Evolutionary conservation across 2,797 vertebrate species (phyloP), one percentile per base, ranked within the genome.

Genomic region (Columba guinea): DNA sequence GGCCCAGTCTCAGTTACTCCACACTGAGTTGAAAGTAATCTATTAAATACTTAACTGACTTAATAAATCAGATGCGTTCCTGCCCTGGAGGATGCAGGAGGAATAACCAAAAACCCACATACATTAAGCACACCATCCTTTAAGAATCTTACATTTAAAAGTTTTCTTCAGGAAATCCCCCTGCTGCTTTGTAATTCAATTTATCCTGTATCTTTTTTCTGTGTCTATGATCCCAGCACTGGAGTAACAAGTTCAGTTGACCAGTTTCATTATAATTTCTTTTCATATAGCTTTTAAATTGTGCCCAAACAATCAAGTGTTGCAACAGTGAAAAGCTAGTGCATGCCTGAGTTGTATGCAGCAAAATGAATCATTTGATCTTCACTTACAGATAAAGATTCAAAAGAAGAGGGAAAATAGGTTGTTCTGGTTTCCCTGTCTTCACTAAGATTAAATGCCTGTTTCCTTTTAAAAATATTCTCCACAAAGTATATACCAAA

Each of bases 181-280:
- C 22, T 71, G 18, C n/a, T 1, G 9, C 64, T 80, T 78, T 41
- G 37, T 32, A 91, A 91, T 87, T 94, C 77, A 51, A 69, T 64
- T 92, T 75, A 83, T 85, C 53, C 80, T 64, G 2, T 48, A 80
- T 71, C 64, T 85, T 76, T 82, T 48, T 89, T 79, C 17, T 56
- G 35, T 32, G 34, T 55, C 69, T 81, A 22, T 24, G 30, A 92
- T 84, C 93, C 60, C 51, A 83, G 53, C 53, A 85, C 56, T 83
- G 81, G 71, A 92, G 19, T 60, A 93, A 83, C 71, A 89, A 62
- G 89, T 90, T 92, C 65, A 92, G 52, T 48, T 89, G 84, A 91
- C 64, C 68, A 68, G 24, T 19, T 71, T 71, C 53, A 87, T 90
- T 87, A 74, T 37, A 48, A 83, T 87, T 71, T 80, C 53, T 51